Percentiles rank a stretch among this genome's conserved stretches.
phyloP scores from a whole-genome alignment of 2,888 invertebrate genomes.

The Eustalomyia histrio region DNA sequence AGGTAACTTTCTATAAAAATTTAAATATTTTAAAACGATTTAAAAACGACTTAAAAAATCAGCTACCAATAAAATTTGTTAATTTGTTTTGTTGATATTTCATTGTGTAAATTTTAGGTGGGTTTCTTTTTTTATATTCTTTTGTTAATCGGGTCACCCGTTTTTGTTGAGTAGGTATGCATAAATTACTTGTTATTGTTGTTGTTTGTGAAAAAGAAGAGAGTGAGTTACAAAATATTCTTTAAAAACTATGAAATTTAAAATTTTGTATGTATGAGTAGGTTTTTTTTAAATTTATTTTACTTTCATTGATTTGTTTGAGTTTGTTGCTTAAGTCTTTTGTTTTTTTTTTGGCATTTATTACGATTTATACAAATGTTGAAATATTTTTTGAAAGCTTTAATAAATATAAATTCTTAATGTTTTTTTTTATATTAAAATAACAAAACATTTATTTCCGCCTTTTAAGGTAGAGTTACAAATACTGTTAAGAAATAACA shows the following conservation, averaged over 20 bases:
- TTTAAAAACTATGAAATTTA: background rate
- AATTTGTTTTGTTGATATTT: background rate
- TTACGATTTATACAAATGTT: background rate
- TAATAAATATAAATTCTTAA: background rate
- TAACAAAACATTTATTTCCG: background rate
- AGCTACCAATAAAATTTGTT: background rate
- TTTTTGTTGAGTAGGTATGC: slow-evolving; percentile 21
- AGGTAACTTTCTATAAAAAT: slow-evolving; percentile 56
- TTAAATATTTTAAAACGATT: background rate
- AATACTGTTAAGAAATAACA: background rate
- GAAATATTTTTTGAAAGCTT: slow-evolving; percentile 11
- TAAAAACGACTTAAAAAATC: slow-evolving; percentile 1
- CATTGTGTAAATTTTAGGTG: background rate
- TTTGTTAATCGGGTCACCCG: slow-evolving; percentile 48
- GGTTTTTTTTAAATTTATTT: background rate
- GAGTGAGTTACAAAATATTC: background rate
- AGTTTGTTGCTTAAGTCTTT: slow-evolving; percentile 73
- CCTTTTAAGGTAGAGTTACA: background rate
- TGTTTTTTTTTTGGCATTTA: slow-evolving; percentile 61
- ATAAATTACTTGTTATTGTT: slow-evolving; percentile 5
- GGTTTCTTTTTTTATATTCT: slow-evolving; percentile 14
- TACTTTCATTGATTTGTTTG: slow-evolving; percentile 13
- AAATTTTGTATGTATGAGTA: background rate
- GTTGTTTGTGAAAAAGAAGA: background rate
- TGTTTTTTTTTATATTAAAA: too few species aligned